Evolutionary conservation across 2,797 vertebrate species (phyloP).

Genomic region (Rhinella marina): DNA sequence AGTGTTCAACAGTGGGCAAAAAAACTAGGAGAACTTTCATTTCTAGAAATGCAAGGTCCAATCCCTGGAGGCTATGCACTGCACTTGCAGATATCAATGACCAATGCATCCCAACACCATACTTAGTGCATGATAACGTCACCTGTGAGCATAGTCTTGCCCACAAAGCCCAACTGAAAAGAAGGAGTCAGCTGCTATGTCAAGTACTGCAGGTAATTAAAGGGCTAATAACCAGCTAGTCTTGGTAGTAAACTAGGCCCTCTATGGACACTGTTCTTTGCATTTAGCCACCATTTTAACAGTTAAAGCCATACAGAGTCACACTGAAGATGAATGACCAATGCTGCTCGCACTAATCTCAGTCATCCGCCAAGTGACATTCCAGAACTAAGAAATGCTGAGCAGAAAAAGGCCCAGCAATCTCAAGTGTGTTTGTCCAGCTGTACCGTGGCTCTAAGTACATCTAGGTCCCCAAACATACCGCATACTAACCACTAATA

Average conservation of each 20-base stretch:
- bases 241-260: too few relatives aligned
- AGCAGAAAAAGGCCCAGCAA: background rate
- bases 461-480: slow-evolving; percentile 1
- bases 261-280: too few relatives aligned
- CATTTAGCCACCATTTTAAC: too few relatives aligned
- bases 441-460: background rate
- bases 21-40: background rate
- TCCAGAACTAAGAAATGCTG: background rate
- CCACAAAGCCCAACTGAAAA: too few relatives aligned
- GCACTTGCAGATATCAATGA: too few relatives aligned
- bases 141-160: too few relatives aligned
- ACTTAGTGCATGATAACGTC: too few relatives aligned
- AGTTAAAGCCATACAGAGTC: background rate
- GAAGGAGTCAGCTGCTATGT: too few relatives aligned
- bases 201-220: too few relatives aligned
- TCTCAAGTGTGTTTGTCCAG: slow-evolving; percentile 33
- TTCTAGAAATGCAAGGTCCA: background rate
- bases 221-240: too few relatives aligned
- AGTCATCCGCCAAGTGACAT: slow-evolving; percentile 4
- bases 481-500: background rate
- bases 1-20: background rate
- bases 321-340: background rate
- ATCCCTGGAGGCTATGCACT: too few relatives aligned
- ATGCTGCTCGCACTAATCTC: background rate
- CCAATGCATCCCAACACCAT: too few relatives aligned